These are phyloP conservation scores for Rotaria sp. DNA, from an alignment of 2,888 invertebrate species.

Conservation along the genomic window DNA sequence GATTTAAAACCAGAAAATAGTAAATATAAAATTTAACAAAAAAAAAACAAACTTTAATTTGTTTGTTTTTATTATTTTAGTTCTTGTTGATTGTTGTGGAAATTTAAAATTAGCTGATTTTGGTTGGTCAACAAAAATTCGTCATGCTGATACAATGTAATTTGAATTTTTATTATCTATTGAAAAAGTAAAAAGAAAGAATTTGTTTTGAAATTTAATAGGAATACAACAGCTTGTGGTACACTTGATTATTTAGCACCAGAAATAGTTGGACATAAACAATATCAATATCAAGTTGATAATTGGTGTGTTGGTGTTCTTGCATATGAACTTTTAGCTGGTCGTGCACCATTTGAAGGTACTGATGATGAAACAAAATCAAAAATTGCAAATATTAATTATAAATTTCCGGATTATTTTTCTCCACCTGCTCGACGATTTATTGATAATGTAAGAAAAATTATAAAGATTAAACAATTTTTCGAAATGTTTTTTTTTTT, in stretches of 20 bases:
- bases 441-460: slow-evolving; percentile 52
- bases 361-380: slow-evolving; percentile 55
- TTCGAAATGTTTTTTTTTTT: background rate
- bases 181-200: background rate
- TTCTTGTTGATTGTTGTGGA: slow-evolving; percentile 73
- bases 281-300: slow-evolving; percentile 74
- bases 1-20: slow-evolving; percentile 91
- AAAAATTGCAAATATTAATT: slow-evolving; percentile 55
- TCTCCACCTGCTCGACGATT: slow-evolving; percentile 56
- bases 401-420: slow-evolving; percentile 55
- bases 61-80: background rate
- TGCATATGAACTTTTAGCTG: slow-evolving; percentile 85
- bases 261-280: slow-evolving; percentile 82
- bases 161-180: background rate
- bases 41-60: background rate
- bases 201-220: slow-evolving; percentile 46
- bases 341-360: slow-evolving; percentile 83
- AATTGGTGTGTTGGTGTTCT: slow-evolving; percentile 91
- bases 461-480: slow-evolving; percentile 42
- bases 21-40: background rate
- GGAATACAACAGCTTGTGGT: slow-evolving; percentile 82
- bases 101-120: slow-evolving; percentile 92
- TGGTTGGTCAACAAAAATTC: slow-evolving; percentile 70
- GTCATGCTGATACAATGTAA: slow-evolving; percentile 51
- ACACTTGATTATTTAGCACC: slow-evolving; percentile 90